Evolutionary conservation across 2,797 vertebrate genomes (phyloP).

Genomic region (Meda fulgida): DNA sequence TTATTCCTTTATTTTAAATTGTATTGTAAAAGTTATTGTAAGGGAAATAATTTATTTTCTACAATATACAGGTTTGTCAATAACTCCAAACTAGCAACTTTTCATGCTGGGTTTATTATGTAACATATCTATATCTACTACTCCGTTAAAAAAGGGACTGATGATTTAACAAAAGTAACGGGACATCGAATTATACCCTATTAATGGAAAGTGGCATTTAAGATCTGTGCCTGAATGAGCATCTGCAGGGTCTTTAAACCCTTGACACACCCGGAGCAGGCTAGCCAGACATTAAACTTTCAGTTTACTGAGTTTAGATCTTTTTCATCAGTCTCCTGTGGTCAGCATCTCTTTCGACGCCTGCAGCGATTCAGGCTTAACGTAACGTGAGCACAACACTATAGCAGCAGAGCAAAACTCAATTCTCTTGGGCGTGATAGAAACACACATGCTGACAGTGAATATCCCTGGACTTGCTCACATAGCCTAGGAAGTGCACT

Average conservation of each 20-base stretch:
- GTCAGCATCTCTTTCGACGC: constrained; percentile 10
- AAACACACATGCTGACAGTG: constrained; percentile 31
- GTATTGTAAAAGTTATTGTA: background rate
- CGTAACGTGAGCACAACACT: background rate
- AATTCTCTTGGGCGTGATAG: background rate
- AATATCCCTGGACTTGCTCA: constrained; percentile 2
- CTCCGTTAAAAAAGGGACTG: background rate
- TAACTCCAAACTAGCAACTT: background rate
- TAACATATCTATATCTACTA: background rate
- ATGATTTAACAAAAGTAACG: background rate
- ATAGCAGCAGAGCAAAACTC: background rate
- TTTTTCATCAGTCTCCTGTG: background rate
- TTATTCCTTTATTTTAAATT: background rate
- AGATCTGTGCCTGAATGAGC: background rate
- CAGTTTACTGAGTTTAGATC: constrained; percentile 7
- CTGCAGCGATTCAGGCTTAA: background rate
- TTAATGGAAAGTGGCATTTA: background rate
- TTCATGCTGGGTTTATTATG: background rate
- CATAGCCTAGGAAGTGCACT: background rate
- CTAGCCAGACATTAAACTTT: constrained; percentile 1
- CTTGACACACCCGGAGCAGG: background rate
- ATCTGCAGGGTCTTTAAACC: background rate
- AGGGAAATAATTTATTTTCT: background rate
- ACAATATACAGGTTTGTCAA: too few relatives aligned
- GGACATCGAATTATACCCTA: background rate